Evolutionary conservation across 2,113 vertebrate genomes (phyloP), one percentile per base, ranked within the genome.

Genomic region (Pavo muticus): DNA sequence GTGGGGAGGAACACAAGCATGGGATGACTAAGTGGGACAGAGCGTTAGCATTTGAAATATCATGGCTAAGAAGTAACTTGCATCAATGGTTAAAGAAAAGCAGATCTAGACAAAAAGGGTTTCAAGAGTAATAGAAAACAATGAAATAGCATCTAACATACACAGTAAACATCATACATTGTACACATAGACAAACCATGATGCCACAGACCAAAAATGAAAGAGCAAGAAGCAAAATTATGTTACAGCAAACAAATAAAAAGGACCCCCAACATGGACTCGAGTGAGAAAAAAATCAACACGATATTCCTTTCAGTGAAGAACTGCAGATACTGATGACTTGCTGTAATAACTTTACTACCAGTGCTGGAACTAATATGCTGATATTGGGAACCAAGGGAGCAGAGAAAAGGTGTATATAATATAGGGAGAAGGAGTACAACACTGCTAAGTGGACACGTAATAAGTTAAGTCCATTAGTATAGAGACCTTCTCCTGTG

Each of bases 191-290:
- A 37, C 56, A 42, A 25, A 57, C 47, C 3, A 48, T 11, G 1
- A 16, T 48, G 19, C 35, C 39, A 40, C 47, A 76, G 39, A 47
- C 47, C 15, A 54, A 76, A 1, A 70, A 20, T 47, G 11, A 76
- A 63, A 24, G 12, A 56, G 8, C 18, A 83, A 45, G 11, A 9
- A 17, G 16, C 32, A 44, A 39, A 54, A 39, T 9, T 10, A 4
- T 11, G 10, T 25, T 47, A 21, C 40, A 47, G 40, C 3, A 2
- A 61, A 45, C 0, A 0, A 19, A 29, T 44, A 23, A 30, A 32
- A 23, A 35, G 5, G 11, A 21, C 4, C 57, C 32, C 57, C 50
- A 52, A 6, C 2, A 8, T 35, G n/a, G n/a, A 23, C 21, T 21
- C 20, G 32, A 60, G 20, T 35, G 57, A 3, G 32, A 44, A 60